Base-by-base conservation (phyloP, 92 coral and sea anemone species). In the Porites rus region DNA sequence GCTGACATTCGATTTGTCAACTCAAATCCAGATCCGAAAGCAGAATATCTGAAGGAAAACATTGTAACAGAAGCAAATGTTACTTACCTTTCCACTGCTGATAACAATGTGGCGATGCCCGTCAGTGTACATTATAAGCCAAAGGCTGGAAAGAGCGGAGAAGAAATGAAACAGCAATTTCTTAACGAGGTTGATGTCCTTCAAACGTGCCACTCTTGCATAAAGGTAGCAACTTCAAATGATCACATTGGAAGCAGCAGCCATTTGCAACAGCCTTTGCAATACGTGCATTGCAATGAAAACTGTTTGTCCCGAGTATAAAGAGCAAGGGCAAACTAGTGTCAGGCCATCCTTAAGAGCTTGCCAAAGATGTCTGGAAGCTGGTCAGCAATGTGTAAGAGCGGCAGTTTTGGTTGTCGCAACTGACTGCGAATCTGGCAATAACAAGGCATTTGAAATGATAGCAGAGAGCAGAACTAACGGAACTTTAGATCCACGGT, bases 41-140 rank as follows among this genome's bases (percentile, higher is more conserved):
- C 86, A 4, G 92, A 84, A 77, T 84, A 76, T 77, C 65, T 89
- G 64, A 84, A 77, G 31, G 81, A 77, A 43, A 66, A 84, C 76
- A 72, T 78, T 79, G 89, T 71, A 8, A 61, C 84, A 2, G 92
- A 89, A 22, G 92, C 89, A 89, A 89, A 89, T 62, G 85, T 83
- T 78, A 13, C 62, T 61, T 83, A 77, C 75, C 71, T 89, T 22
- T 89, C 92, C 19, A 89, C 82, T 58, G 63, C 82, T 58, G 64
- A 89, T 78, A 84, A 79, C 76, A 84, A 17, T 12, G 92, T 89
- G 62, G 89, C 89, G 24, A 89, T 89, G 89, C 92, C 92, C 68
- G 82, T 89, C 65, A 21, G 92, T 84, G 89, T 89, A 6, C 51
- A 28, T 1, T 89, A 84, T 77, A 84, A 65, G 76, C 77, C 92